Percentiles rank a stretch among this genome's conserved stretches.
phyloP scores from a whole-genome alignment of 2,888 invertebrate species.

The Sylvicola fuscatus region DNA sequence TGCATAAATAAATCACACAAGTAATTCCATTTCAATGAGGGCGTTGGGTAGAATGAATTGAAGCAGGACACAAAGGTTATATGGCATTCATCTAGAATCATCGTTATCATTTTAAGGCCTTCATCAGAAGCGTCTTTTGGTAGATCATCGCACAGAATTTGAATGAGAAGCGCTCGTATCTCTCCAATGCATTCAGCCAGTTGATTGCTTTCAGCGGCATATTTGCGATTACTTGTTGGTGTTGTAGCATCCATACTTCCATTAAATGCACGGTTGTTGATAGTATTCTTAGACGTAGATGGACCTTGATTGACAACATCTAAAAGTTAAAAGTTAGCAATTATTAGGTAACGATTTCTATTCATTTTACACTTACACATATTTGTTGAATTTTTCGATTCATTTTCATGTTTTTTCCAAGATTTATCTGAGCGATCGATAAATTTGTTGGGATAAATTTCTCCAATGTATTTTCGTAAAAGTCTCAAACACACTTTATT shows the following conservation, averaged over 20 bases:
- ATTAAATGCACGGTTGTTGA: conserved; percentile 7
- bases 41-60: conserved; percentile 90
- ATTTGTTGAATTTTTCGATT: conserved; percentile 6
- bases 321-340: background rate
- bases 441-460: conserved; percentile 66
- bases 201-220: conserved; percentile 41
- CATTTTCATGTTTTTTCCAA: conserved; percentile 8
- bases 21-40: conserved; percentile 80
- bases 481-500: conserved; percentile 65
- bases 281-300: conserved; percentile 4
- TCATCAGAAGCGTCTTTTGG: conserved; percentile 24
- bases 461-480: conserved; percentile 67
- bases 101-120: conserved; percentile 40
- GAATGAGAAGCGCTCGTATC: conserved; percentile 57
- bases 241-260: conserved; percentile 9
- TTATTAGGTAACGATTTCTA: background rate
- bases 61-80: conserved; percentile 80
- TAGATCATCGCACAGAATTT: conserved; percentile 57
- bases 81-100: conserved; percentile 76
- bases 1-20: conserved; percentile 63
- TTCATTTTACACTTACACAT: background rate
- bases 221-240: conserved; percentile 14
- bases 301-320: conserved; percentile 3
- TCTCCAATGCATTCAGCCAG: conserved; percentile 75
- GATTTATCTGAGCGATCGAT: conserved; percentile 1